Conservation (phyloP, 2,797 vertebrate genomes). For the Macrochelys suwanniensis region DNA sequence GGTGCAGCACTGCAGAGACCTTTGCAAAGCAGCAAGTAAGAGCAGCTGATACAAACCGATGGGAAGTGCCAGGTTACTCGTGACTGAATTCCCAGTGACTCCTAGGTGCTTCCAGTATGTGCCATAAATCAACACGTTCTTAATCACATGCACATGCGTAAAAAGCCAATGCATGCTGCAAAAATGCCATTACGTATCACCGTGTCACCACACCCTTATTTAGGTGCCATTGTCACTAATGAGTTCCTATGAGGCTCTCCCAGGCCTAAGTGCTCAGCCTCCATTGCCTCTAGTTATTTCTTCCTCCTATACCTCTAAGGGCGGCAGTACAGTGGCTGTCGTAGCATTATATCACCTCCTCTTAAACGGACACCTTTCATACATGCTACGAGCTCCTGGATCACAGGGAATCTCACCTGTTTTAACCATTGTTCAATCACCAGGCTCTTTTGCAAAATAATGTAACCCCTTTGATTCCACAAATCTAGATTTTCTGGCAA, state of each 20-base stretch:
- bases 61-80: background rate
- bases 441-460: background rate
- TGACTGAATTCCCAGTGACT: background rate
- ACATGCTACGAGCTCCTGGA: background rate
- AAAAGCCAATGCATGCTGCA: background rate
- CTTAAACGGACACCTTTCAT: background rate
- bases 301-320: background rate
- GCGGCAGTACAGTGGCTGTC: background rate
- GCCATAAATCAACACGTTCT: background rate
- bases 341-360: background rate
- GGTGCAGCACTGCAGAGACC: background rate
- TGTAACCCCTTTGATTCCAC: fast-evolving
- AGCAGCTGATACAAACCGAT: background rate
- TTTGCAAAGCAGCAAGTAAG: background rate
- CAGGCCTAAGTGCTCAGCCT: background rate
- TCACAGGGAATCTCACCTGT: background rate
- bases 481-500: constrained; percentile 35
- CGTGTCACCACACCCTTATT: background rate
- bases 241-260: background rate
- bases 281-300: background rate
- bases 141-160: background rate
- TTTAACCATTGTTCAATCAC: background rate
- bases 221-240: background rate
- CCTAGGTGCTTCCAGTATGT: background rate
- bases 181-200: background rate